These are phyloP conservation scores for Sphaerodactylus townsendi DNA, from an alignment of 2,113 vertebrate genomes.

Conservation along the genomic window DNA sequence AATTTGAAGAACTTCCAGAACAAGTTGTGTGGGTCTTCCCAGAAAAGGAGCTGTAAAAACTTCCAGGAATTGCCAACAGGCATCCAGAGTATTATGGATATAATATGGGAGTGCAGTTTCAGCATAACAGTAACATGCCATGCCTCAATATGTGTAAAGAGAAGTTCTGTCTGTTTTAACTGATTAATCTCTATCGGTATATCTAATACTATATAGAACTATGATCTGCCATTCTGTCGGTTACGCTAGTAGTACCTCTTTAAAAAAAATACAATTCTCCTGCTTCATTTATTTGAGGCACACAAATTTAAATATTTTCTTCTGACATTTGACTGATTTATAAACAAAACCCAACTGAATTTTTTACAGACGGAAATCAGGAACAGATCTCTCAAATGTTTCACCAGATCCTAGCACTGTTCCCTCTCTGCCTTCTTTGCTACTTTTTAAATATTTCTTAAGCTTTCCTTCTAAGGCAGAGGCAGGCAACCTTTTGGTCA, in stretches of 20 bases:
- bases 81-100: constrained; percentile 11
- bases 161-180: neutral
- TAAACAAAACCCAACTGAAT: too few species aligned
- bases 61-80: constrained; percentile 9
- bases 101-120: neutral
- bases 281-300: neutral
- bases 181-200: neutral
- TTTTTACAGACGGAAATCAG: neutral
- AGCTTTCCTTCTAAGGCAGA: neutral
- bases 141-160: neutral
- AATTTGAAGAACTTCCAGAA: constrained; percentile 14
- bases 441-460: neutral
- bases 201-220: neutral
- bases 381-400: neutral
- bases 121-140: neutral
- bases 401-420: neutral
- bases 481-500: neutral
- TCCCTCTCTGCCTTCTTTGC: neutral
- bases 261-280: neutral
- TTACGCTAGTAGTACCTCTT: too few species aligned
- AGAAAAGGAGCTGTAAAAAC: constrained; percentile 6
- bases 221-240: constrained; percentile 7
- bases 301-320: neutral
- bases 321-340: too few species aligned
- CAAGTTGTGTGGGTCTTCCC: neutral